Conservation (phyloP, 2,888 invertebrate genomes). For the Agonum fuliginosum region DNA sequence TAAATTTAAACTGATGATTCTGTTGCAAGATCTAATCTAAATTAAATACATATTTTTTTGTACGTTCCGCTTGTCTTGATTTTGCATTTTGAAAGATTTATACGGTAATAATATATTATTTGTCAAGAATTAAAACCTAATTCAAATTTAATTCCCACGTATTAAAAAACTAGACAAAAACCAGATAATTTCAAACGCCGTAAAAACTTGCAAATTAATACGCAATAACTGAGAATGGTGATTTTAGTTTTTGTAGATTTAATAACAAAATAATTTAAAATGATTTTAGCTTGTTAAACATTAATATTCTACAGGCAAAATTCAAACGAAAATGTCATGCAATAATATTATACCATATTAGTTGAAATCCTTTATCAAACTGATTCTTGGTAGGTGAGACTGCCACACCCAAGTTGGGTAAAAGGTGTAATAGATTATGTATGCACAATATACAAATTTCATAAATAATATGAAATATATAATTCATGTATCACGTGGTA, state of each 20-base stretch:
- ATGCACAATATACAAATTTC: no score
- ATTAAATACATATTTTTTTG: conserved; percentile 14
- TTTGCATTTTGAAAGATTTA: conserved; percentile 32
- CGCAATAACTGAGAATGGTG: not conserved
- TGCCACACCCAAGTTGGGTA: no score
- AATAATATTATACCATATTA: no score
- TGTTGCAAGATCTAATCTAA: conserved; percentile 7
- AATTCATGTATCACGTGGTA: no score
- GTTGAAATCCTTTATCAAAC: no score
- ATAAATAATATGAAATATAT: no score
- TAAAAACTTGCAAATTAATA: conserved; percentile 16
- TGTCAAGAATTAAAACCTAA: conserved; percentile 32
- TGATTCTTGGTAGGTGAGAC: no score
- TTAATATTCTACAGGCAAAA: conserved; percentile 2
- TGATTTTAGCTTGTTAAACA: not conserved
- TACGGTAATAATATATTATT: conserved; percentile 25
- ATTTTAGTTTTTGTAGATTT: conserved; percentile 1
- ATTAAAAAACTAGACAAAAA: conserved; percentile 23
- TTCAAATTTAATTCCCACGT: conserved; percentile 44
- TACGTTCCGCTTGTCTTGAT: conserved; percentile 7
- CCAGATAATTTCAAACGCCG: not conserved
- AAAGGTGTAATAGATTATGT: no score
- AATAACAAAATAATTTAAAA: conserved; percentile 6
- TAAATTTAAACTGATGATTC: not conserved
- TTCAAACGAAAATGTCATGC: no score